Evolutionary conservation across 2,113 vertebrate genomes (phyloP).

Genomic region (Mormyrus iriodes): DNA sequence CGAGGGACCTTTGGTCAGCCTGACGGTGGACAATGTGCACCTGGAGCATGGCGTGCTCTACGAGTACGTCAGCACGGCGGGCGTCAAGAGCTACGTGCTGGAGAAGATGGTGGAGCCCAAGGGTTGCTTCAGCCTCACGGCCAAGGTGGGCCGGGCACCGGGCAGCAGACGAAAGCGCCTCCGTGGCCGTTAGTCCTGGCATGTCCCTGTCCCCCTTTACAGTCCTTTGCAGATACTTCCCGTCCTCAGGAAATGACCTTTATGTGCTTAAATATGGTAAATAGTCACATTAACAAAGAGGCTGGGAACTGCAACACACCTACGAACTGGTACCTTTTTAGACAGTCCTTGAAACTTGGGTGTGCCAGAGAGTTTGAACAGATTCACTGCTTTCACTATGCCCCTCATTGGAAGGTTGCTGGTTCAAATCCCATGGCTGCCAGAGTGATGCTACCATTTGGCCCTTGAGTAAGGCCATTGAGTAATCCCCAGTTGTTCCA

Average conservation of each 20-base stretch:
- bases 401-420: not conserved
- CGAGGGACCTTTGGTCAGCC: conserved; percentile 65
- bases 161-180: not conserved
- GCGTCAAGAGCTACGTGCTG: conserved; percentile 83
- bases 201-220: not conserved
- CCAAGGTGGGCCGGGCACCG: conserved; percentile 70
- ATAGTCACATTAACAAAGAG: not conserved
- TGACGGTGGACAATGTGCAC: conserved; percentile 87
- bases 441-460: not conserved
- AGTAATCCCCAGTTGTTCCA: not conserved
- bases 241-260: not conserved
- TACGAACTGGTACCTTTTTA: not conserved
- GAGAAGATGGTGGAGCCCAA: conserved; percentile 91
- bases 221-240: not conserved
- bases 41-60: conserved; percentile 91
- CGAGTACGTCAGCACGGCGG: conserved; percentile 84
- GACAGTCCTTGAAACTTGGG: not conserved
- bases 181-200: too few species aligned
- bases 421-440: not conserved
- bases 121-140: conserved; percentile 82
- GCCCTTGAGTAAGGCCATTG: too few species aligned
- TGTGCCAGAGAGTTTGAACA: not conserved
- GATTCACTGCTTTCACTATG: not conserved
- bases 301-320: not conserved
- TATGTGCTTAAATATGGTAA: not conserved